Evolutionary conservation across 2,113 vertebrate genomes (phyloP), one percentile per base, ranked within the genome.

Genomic region (Sardina pilchardus): DNA sequence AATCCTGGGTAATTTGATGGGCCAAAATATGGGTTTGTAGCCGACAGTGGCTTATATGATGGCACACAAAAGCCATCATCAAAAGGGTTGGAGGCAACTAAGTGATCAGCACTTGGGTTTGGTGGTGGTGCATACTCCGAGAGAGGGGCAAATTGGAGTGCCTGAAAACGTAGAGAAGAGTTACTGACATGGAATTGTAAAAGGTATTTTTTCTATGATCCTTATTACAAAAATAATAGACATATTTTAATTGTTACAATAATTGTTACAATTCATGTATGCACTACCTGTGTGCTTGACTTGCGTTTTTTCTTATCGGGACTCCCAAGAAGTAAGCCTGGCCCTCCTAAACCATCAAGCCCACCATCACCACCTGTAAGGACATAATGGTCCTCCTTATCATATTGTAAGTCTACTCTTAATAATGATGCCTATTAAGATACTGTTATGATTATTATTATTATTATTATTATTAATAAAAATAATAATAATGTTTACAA

Each of bases 251-350:
- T 19, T 53, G 1, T 67, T 30, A 10, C 30, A 67, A 71, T 3
- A 26, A 71, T 14, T 34, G 34, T 78, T 78, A 59, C 8, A 24
- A 39, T 47, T 59, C 14, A 10, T 1, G 9, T 10, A 78, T 78
- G 3, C 16, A 44, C 93, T 95, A 97, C 96, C 96, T 96, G 96
- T 42, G 94, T 80, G 43, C 91, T 96, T 47, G 94, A 89, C 91
- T 95, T 97, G 91, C 95, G 95, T 84, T 95, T 97, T 93, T 97
- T 97, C 94, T 97, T 97, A 90, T 97, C 96, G 4, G 96, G 95
- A 89, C 96, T 96, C 90, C 94, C 95, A 81, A 96, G 93, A 1
- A 95, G 95, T 84, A 95, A 91, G 86, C 94, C 93, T 67, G 95
- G 93, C 88, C 95, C 95, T 93, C 95, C 95, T 95, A 96, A 94